Evolutionary conservation across 2,113 vertebrate genomes (phyloP), one percentile per base, ranked within the genome.

Genomic region (Phyllopteryx taeniolatus): DNA sequence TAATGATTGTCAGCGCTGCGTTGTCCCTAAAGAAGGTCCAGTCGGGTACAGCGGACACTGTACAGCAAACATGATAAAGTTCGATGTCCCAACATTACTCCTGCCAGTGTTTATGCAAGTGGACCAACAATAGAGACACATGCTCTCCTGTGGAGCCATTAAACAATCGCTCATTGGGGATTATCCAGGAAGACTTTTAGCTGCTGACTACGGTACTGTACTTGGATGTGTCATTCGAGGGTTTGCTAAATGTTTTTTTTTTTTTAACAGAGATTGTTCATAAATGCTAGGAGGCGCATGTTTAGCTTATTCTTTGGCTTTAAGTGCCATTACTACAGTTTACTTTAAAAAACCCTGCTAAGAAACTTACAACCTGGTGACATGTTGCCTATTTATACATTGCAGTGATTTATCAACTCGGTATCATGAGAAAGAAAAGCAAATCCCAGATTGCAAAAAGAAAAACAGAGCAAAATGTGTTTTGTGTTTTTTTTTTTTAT

Each of bases 1-100:
- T 79, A 87, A 88, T 87, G 82, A 88, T 88, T 90, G 79, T 72
- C 83, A 72, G 66, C 71, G 78, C 76, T 77, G 66, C 71, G 78
- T 78, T 77, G 33, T 60, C 42, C 59, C 70, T 67, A 11, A 70
- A 49, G 13, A 68, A 67, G 19, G 43, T 19, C 46, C 65, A 71
- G 11, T 42, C 75, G 44, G 44, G 59, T 75, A 49, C 44, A 76
- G 59, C 70, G 51, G 65, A 33, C 22, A 59, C 61, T 33, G 53
- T 60, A 57, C 57, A 57, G 17, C 56, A 63, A 22, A 56, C n/a
- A 47, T 47, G 46, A 47, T 47, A 2, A 47, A n/a, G 56, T 57
- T 57, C 6, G n/a, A 27, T 17, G 14, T 56, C 54, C 54, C n/a
- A 53, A 53, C 49, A 53, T 54, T 9, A 8, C 8, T 54, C 20